Evolutionary conservation across 92 coral and sea anemone species (phyloP).

Genomic region (Desmophyllum pertusum): DNA sequence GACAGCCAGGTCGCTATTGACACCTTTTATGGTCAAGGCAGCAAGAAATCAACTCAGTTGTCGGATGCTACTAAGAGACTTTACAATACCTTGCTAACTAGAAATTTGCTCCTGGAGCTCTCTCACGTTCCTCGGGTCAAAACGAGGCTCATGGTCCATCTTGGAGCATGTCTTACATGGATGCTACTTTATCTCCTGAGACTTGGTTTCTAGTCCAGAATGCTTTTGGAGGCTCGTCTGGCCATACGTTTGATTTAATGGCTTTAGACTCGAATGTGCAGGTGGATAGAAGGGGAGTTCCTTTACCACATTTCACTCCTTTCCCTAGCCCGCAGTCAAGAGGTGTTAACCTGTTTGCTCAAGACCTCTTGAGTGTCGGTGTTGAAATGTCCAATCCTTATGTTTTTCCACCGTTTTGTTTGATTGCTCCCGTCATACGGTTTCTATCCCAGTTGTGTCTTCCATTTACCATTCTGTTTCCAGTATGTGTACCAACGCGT

Average conservation of each 20-base stretch:
- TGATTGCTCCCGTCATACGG: conserved; percentile 7
- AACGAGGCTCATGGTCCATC: conserved; percentile 25
- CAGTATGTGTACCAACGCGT: not conserved
- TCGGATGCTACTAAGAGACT: too few relatives aligned
- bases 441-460: not conserved
- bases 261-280: conserved; percentile 18
- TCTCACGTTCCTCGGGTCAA: not conserved
- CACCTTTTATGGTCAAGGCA: conserved; percentile 14
- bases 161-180: not conserved
- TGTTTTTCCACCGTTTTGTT: conserved; percentile 33
- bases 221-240: conserved; percentile 29
- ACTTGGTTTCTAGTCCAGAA: conserved; percentile 6
- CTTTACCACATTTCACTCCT: conserved; percentile 44
- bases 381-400: conserved; percentile 27
- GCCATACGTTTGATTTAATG: conserved; percentile 36
- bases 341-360: conserved; percentile 42
- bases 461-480: conserved; percentile 33
- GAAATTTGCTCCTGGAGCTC: not conserved
- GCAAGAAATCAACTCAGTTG: not conserved
- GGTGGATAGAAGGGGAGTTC: conserved; percentile 3
- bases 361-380: conserved; percentile 1
- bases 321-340: conserved; percentile 16
- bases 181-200: not conserved
- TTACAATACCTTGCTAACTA: too few relatives aligned
- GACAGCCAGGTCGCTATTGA: conserved; percentile 35